phyloP scores from a whole-genome alignment of 2,888 invertebrate species.

The Drosophila emarginata region DNA sequence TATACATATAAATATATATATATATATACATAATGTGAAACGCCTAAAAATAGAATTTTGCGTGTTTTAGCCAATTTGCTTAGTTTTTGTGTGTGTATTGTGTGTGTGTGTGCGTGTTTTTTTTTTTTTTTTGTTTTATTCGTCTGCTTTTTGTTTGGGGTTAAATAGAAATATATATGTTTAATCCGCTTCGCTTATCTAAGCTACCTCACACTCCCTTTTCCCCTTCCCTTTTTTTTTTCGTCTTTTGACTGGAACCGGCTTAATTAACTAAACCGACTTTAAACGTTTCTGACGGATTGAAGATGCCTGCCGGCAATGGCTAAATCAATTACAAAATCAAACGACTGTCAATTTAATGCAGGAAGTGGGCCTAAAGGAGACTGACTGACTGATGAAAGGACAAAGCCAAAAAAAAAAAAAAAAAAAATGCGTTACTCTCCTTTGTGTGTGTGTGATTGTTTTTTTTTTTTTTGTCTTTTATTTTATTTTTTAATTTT shows the following conservation, averaged over 20 bases:
- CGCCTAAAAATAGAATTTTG: constrained; percentile 12
- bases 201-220: background rate
- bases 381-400: background rate
- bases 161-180: constrained; percentile 1
- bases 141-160: background rate
- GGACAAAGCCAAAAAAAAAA: background rate
- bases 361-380: constrained; percentile 12
- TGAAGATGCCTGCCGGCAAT: background rate
- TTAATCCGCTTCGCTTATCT: background rate
- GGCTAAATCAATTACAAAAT: constrained; percentile 73
- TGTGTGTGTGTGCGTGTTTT: background rate
- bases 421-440: background rate
- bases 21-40: background rate
- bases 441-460: background rate
- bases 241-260: constrained; percentile 6
- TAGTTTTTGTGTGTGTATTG: background rate
- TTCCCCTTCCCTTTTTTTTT: no score
- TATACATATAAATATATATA: background rate
- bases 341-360: constrained; percentile 66
- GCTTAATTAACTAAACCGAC: constrained; percentile 69
- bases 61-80: constrained; percentile 2
- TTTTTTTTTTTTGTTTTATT: background rate
- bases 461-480: background rate
- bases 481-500: constrained; percentile 10
- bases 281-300: constrained; percentile 53